phyloP scores from a whole-genome alignment of 2,113 vertebrate genomes.

The Nipponia nippon region DNA sequence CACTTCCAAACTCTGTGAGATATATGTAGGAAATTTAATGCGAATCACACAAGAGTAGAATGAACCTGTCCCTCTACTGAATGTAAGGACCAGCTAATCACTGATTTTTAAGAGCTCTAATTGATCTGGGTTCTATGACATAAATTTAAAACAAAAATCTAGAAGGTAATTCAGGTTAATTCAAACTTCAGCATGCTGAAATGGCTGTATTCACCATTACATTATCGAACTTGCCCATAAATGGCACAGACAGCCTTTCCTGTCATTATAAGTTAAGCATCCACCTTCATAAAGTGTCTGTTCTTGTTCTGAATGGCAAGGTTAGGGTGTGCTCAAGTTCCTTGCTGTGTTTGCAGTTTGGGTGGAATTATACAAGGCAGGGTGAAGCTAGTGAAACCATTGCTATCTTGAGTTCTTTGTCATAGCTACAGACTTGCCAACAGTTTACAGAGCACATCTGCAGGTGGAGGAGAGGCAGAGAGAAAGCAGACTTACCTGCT shows the following conservation, averaged over 20 bases:
- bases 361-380: neutral
- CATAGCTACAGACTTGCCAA: neutral
- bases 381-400: neutral
- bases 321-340: neutral
- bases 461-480: neutral
- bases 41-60: neutral
- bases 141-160: neutral
- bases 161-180: neutral
- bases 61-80: neutral
- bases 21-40: neutral
- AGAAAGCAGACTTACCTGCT: neutral
- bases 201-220: neutral
- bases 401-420: neutral
- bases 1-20: neutral
- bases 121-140: neutral
- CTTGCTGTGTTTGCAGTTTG: neutral
- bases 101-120: neutral
- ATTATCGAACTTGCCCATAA: neutral
- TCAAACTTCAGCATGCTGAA: neutral
- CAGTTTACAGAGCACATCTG: neutral
- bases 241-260: neutral
- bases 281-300: neutral
- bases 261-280: neutral
- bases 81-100: neutral
- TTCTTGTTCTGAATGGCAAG: neutral